Evolutionary conservation across 2,113 vertebrate genomes (phyloP).

Genomic region (Passer domesticus): DNA sequence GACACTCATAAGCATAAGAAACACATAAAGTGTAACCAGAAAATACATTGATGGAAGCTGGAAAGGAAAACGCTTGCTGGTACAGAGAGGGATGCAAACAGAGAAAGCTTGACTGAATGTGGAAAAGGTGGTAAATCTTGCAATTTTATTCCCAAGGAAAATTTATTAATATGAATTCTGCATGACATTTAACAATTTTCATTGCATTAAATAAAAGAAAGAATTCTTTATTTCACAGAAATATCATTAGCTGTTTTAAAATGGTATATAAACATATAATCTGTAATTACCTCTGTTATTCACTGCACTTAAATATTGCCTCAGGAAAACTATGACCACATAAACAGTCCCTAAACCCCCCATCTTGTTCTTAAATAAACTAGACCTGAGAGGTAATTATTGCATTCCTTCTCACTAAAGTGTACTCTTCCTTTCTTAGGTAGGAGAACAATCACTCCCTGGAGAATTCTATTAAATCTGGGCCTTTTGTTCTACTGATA

Average conservation of each 20-base stretch:
- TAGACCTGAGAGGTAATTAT: background rate
- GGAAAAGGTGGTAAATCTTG: background rate
- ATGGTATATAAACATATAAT: background rate
- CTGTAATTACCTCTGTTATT: background rate
- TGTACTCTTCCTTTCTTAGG: background rate
- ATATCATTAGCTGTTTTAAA: background rate
- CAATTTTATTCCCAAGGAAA: background rate
- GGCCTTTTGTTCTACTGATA: background rate
- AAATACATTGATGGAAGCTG: background rate
- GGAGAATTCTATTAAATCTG: background rate
- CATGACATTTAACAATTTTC: background rate
- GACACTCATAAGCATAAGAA: background rate
- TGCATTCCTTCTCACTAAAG: background rate
- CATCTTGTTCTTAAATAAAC: background rate
- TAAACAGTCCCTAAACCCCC: background rate
- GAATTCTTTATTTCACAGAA: background rate
- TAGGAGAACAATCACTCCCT: background rate
- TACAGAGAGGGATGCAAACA: background rate
- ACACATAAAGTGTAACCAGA: background rate
- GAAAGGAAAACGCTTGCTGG: background rate
- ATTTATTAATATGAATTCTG: background rate
- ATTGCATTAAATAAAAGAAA: background rate
- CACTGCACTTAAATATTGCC: background rate
- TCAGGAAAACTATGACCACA: background rate
- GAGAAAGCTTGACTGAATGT: background rate